These are phyloP conservation scores for Polypterus senegalus DNA, from an alignment of 2,113 vertebrate genomes.

Conservation along the genomic window DNA sequence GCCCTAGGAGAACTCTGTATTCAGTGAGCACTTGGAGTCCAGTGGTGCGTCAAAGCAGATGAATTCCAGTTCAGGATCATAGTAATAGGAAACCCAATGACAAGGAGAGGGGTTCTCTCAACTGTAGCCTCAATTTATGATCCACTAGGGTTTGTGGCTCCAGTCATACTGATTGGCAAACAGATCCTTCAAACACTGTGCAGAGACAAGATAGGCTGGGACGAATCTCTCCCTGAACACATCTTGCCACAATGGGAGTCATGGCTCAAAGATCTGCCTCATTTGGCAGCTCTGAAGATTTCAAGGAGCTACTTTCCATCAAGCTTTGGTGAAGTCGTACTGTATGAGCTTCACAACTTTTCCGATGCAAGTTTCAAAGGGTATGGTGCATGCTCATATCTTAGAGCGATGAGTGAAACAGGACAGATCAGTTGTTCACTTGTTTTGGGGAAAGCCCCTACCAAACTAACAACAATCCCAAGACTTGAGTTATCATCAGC, in stretches of 20 bases:
- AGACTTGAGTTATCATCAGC: slow-evolving; percentile 12
- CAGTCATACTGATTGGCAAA: slow-evolving; percentile 6
- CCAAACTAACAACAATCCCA: slow-evolving; percentile 10
- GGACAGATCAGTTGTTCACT: slow-evolving; percentile 10
- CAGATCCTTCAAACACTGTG: slow-evolving; percentile 12
- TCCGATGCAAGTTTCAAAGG: slow-evolving; percentile 10
- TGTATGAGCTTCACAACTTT: slow-evolving; percentile 12
- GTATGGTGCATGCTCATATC: slow-evolving; percentile 14
- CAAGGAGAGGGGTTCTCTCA: slow-evolving; percentile 12
- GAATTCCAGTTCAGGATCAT: slow-evolving; percentile 15
- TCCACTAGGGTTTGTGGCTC: background rate
- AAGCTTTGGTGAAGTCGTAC: slow-evolving; percentile 6
- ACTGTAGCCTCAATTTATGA: slow-evolving; percentile 2
- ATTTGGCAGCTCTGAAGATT: slow-evolving; percentile 8
- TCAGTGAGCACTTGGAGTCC: slow-evolving; percentile 13
- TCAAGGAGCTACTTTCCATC: slow-evolving; percentile 11
- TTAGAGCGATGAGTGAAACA: slow-evolving; percentile 9
- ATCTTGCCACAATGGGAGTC: slow-evolving; percentile 11
- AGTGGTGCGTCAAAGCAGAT: slow-evolving; percentile 10
- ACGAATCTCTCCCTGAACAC: slow-evolving; percentile 8
- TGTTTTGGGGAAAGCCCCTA: slow-evolving; percentile 9
- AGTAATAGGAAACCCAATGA: slow-evolving; percentile 9
- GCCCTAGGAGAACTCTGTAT: too few species aligned
- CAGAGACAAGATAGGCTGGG: slow-evolving; percentile 9
- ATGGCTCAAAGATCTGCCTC: slow-evolving; percentile 11